A percentile compares a stretch with the other conserved stretches of the same genome.
These are phyloP conservation scores for Hemicordylus capensis DNA, from an alignment of 2,113 vertebrate species.

Conservation along the genomic window DNA sequence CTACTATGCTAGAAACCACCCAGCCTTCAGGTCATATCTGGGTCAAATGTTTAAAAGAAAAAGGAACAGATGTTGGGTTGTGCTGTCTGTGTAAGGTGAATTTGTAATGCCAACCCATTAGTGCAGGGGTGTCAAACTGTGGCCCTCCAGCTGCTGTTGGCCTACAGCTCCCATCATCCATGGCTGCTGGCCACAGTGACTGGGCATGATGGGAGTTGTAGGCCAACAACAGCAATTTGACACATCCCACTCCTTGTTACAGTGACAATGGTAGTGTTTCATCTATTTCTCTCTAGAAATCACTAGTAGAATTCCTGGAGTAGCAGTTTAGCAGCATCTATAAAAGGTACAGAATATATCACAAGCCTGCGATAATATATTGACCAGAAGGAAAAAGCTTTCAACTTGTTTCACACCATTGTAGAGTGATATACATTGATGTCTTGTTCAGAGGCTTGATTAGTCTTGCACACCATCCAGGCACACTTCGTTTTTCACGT, in stretches of 20 bases:
- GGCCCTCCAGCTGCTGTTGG: too few relatives aligned
- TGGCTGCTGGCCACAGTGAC: too few relatives aligned
- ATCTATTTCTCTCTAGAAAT: not conserved
- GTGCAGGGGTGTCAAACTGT: too few relatives aligned
- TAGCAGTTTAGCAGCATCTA: not conserved
- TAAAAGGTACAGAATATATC: not conserved
- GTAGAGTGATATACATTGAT: not conserved
- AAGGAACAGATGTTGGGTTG: not conserved
- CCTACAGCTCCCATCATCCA: too few relatives aligned
- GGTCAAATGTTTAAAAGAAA: not conserved
- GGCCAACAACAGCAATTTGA: too few relatives aligned
- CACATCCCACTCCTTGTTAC: not conserved
- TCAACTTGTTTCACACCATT: not conserved
- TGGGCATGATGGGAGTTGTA: too few relatives aligned
- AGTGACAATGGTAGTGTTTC: not conserved
- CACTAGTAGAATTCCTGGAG: not conserved
- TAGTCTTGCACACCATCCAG: not conserved
- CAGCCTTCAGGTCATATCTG: not conserved
- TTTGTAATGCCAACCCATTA: not conserved
- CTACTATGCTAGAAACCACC: not conserved
- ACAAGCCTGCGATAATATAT: not conserved
- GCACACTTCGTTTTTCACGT: not conserved
- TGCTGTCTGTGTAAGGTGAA: not conserved
- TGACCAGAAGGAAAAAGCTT: not conserved
- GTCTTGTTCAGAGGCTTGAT: not conserved